These are phyloP conservation scores for Pseudopleuronectes americanus DNA, from an alignment of 2,797 vertebrate species.

Conservation along the genomic window DNA sequence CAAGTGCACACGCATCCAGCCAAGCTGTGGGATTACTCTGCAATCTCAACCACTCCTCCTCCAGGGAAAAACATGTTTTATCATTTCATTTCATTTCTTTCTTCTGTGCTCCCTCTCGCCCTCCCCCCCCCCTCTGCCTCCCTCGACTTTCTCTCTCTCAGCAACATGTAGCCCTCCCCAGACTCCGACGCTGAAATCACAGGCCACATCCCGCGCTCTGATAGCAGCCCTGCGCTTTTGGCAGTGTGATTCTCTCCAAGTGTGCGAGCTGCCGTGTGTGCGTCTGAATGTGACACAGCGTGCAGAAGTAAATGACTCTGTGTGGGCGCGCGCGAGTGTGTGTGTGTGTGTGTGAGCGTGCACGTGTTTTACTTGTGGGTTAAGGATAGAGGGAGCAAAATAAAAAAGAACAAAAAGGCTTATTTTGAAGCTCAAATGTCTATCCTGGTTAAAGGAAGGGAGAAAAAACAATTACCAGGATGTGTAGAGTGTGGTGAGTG, in stretches of 20 bases:
- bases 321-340: neutral
- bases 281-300: conserved; percentile 32
- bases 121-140: conserved; percentile 3
- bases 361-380: conserved; percentile 10
- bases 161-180: conserved; percentile 80
- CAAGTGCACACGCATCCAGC: conserved; percentile 65
- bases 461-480: neutral
- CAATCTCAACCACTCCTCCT: conserved; percentile 78
- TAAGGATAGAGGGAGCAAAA: neutral
- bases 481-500: neutral
- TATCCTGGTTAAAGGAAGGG: neutral
- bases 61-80: conserved; percentile 80
- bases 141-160: conserved; percentile 60
- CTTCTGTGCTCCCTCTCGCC: conserved; percentile 56
- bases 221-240: conserved; percentile 63
- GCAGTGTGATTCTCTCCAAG: conserved; percentile 26
- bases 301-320: conserved; percentile 6
- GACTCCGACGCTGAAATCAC: conserved; percentile 77
- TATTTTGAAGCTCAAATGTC: neutral
- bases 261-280: conserved; percentile 15
- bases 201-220: conserved; percentile 73
- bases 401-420: neutral
- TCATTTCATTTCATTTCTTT: conserved; percentile 83
- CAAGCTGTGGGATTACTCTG: conserved; percentile 79
- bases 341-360: conserved; percentile 5